Percentiles rank a stretch among this genome's conserved stretches.
phyloP scores from a whole-genome alignment of 2,113 vertebrate genomes.

The Calonectris borealis region DNA sequence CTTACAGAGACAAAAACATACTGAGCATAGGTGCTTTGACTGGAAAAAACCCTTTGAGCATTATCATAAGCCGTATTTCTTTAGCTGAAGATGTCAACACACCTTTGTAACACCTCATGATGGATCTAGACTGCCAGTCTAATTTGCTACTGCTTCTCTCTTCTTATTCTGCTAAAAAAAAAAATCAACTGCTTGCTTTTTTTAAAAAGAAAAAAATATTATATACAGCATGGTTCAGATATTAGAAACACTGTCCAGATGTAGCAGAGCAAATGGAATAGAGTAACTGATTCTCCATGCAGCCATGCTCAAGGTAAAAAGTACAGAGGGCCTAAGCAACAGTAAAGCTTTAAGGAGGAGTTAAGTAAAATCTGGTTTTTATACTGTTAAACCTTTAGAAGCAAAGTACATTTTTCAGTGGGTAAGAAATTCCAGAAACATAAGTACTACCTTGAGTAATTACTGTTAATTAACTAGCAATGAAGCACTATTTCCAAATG shows the following conservation, averaged over 20 bases:
- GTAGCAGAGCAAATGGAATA: not conserved
- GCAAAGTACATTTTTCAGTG: slow-evolving; percentile 34
- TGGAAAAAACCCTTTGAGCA: not conserved
- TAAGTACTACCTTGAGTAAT: slow-evolving; percentile 65
- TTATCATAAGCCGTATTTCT: not conserved
- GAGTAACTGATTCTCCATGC: not conserved
- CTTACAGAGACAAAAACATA: not conserved
- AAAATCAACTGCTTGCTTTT: not conserved
- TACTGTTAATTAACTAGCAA: slow-evolving; percentile 69
- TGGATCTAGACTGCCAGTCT: not conserved
- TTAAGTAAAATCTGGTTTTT: not conserved
- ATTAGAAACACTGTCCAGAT: not conserved
- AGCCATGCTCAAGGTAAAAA: not conserved
- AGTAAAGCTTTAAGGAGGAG: not conserved
- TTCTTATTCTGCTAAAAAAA: not conserved
- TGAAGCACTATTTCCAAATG: slow-evolving; percentile 64
- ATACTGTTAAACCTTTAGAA: not conserved
- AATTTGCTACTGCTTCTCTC: not conserved
- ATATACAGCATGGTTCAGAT: not conserved
- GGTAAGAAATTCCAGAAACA: slow-evolving; percentile 33
- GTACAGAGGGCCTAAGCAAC: not conserved
- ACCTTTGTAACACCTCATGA: not conserved
- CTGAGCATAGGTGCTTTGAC: not conserved
- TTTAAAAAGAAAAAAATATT: not conserved
- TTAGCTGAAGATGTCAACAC: not conserved